Evolutionary conservation across 2,888 invertebrate genomes (phyloP).

Genomic region (Epiperipatus broadwayi): DNA sequence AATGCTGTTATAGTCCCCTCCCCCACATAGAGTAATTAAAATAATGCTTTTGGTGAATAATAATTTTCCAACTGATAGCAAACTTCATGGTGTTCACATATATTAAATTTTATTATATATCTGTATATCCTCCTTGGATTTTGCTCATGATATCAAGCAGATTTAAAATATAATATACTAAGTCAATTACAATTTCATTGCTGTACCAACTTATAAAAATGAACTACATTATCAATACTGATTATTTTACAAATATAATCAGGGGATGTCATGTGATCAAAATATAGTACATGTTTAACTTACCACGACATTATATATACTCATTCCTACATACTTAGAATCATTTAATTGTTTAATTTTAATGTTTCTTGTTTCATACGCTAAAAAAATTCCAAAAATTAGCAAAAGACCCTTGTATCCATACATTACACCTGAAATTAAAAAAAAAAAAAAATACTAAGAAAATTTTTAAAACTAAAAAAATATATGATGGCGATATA

Average conservation of each 20-base stretch:
- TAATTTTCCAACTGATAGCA: too few relatives aligned
- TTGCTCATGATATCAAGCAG: neutral
- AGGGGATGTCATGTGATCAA: neutral
- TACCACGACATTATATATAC: conserved; percentile 93
- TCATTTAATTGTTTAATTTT: conserved; percentile 92
- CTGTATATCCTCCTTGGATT: too few relatives aligned
- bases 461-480: conserved; percentile 11
- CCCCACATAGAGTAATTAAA: too few relatives aligned
- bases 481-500: neutral
- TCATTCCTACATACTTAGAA: conserved; percentile 94
- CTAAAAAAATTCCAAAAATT: conserved; percentile 88
- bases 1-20: too few relatives aligned
- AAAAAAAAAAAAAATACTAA: neutral
- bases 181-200: neutral
- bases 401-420: conserved; percentile 91
- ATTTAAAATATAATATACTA: neutral
- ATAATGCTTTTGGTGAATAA: too few relatives aligned
- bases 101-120: too few relatives aligned
- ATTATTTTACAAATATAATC: conserved; percentile 12
- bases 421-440: conserved; percentile 62
- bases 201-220: conserved; percentile 1
- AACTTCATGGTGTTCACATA: too few relatives aligned
- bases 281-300: neutral
- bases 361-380: conserved; percentile 92
- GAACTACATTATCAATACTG: neutral